Evolutionary conservation across 2,888 invertebrate genomes (phyloP).

Genomic region (Andrena bicolor): DNA sequence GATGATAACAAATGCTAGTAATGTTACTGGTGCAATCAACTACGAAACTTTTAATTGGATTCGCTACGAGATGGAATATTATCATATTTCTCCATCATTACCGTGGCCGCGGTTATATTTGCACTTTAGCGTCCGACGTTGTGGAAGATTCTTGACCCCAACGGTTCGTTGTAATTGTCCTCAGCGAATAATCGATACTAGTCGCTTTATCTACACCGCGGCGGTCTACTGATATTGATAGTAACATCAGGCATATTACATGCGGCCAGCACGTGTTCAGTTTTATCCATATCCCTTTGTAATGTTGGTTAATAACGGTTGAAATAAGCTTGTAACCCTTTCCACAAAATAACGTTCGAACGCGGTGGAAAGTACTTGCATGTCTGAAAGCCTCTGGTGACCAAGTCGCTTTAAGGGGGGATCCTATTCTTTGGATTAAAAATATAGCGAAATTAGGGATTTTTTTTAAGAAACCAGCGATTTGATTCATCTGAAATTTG

Average conservation of each 20-base stretch:
- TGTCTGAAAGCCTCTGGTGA: no score
- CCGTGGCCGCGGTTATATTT: neutral
- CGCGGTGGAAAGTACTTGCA: no score
- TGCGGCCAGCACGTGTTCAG: neutral
- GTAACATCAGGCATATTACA: neutral
- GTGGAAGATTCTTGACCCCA: neutral
- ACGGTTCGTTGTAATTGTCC: neutral
- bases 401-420: no score
- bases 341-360: neutral
- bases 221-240: neutral
- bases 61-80: neutral
- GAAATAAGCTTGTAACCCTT: no score
- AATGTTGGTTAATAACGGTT: neutral
- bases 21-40: neutral
- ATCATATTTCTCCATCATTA: neutral
- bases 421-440: no score
- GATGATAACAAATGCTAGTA: neutral
- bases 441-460: no score
- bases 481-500: no score
- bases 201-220: neutral
- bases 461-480: no score
- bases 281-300: neutral
- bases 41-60: neutral
- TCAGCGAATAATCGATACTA: neutral
- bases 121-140: neutral